Percentiles rank a stretch among this genome's conserved stretches.
Evolutionary conservation across 1,140 invertebrate species (phyloP).

Genomic region (Neotoxoptera formosana): DNA sequence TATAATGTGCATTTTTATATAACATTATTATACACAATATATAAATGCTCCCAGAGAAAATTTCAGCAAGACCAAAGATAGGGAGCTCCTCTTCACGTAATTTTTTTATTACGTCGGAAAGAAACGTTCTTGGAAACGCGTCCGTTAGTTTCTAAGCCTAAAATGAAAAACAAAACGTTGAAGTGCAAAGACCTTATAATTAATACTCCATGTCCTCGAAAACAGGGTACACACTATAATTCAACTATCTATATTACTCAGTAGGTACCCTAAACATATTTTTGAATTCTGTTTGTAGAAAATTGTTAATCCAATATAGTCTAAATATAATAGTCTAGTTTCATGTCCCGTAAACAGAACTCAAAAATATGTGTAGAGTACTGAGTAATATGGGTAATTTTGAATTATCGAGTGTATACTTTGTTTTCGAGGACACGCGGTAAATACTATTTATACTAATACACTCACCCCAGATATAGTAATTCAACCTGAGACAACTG

Average conservation of each 20-base stretch:
- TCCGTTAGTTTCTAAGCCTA: not conserved
- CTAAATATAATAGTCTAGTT: too few relatives aligned
- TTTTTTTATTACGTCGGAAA: not conserved
- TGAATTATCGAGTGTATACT: too few relatives aligned
- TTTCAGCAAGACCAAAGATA: not conserved
- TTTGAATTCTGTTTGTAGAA: too few relatives aligned
- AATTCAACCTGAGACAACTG: slow-evolving; percentile 24
- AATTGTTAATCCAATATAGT: too few relatives aligned
- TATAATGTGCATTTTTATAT: not conserved
- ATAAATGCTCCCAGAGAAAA: not conserved
- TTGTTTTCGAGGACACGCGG: too few relatives aligned
- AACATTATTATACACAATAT: not conserved
- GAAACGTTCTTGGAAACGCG: not conserved
- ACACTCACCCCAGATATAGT: slow-evolving; percentile 42
- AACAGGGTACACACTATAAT: too few relatives aligned
- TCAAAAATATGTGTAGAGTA: too few relatives aligned
- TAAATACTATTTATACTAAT: too few relatives aligned
- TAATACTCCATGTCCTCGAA: not conserved
- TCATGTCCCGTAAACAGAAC: too few relatives aligned
- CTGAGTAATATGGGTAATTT: too few relatives aligned
- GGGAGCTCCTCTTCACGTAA: not conserved
- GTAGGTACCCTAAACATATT: too few relatives aligned
- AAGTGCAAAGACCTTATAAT: not conserved
- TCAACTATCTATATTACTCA: too few relatives aligned
- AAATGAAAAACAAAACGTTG: not conserved